phyloP scores from a whole-genome alignment of 2,113 vertebrate genomes.

The Albula glossodonta region DNA sequence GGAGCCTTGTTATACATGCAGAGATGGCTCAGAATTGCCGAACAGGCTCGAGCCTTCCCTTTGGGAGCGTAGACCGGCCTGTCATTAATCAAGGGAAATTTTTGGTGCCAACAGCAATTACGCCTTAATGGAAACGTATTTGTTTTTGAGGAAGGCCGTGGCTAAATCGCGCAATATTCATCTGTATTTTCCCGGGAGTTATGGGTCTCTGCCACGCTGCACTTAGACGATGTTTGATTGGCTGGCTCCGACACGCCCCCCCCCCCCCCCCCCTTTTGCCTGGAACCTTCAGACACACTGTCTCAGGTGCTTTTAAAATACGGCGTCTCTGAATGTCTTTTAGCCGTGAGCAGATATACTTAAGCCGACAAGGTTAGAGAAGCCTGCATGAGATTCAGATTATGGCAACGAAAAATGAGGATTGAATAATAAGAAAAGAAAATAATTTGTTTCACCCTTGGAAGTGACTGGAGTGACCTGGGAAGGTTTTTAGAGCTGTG shows the following conservation, averaged over 20 bases:
- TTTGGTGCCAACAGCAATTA: background rate
- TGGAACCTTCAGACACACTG: background rate
- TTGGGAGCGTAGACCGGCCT: background rate
- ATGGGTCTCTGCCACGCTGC: background rate
- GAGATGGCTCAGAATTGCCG: background rate
- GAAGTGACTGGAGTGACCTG: too few relatives aligned
- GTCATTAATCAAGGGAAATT: background rate
- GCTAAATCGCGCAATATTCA: background rate
- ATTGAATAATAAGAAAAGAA: too few relatives aligned
- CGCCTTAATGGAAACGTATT: constrained; percentile 3
- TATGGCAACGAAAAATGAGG: too few relatives aligned
- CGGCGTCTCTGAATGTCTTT: too few relatives aligned
- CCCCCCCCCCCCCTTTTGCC: background rate
- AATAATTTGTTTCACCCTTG: too few relatives aligned
- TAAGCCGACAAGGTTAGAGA: too few relatives aligned
- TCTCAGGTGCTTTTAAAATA: too few relatives aligned
- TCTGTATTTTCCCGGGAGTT: background rate
- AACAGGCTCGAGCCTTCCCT: background rate
- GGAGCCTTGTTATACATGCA: background rate
- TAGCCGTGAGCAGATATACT: too few relatives aligned
- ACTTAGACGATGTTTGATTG: background rate
- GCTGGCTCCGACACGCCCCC: background rate
- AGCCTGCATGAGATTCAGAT: too few relatives aligned
- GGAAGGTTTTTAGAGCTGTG: too few relatives aligned
- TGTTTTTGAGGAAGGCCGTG: background rate